A percentile compares a stretch with the other conserved stretches of the same genome.
phyloP scores from a whole-genome alignment of 2,113 vertebrate genomes.

The Edolisoma coerulescens region DNA sequence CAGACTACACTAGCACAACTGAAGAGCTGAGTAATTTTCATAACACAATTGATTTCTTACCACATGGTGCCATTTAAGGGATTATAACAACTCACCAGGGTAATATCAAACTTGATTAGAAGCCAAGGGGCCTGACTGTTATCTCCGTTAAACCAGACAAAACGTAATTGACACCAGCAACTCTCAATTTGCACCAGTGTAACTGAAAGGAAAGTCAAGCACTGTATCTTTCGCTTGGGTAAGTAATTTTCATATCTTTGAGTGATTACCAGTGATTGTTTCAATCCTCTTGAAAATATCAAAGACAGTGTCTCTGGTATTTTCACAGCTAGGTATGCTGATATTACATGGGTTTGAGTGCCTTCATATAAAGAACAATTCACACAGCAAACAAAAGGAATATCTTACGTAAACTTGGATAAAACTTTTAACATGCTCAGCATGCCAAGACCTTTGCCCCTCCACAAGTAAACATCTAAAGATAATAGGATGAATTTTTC shows the following conservation, averaged over 20 bases:
- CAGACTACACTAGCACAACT: background rate
- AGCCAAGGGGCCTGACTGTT: slow-evolving; percentile 18
- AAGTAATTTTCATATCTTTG: background rate
- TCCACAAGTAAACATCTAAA: background rate
- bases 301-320: background rate
- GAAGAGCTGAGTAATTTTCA: slow-evolving; percentile 19
- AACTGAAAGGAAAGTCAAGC: background rate
- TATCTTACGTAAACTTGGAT: background rate
- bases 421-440: background rate
- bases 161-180: slow-evolving; percentile 27
- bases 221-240: background rate
- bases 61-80: slow-evolving; percentile 28
- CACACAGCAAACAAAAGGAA: background rate
- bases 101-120: slow-evolving; percentile 61
- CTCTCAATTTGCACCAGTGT: background rate
- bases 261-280: background rate
- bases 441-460: background rate
- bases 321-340: background rate
- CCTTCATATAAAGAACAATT: background rate
- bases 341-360: background rate
- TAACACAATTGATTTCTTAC: slow-evolving; percentile 22
- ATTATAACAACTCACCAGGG: slow-evolving; percentile 40
- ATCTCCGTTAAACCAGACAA: slow-evolving; percentile 11
- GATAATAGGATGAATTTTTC: background rate
- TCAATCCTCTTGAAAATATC: background rate